Evolutionary conservation across 2,113 vertebrate species (phyloP).

Genomic region (Nymphicus hollandicus): DNA sequence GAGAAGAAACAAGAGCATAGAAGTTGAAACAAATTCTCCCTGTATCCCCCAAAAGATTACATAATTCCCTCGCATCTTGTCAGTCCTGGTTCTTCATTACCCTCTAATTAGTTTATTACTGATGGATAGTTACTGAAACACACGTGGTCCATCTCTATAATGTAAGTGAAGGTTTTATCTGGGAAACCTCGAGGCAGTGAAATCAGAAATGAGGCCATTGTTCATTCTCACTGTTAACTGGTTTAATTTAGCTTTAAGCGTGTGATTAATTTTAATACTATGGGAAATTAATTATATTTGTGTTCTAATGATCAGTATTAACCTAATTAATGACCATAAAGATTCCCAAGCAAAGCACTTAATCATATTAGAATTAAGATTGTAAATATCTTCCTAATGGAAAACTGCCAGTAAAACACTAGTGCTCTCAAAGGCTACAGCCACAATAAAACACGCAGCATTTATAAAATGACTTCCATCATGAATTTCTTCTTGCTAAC

Average conservation of each 20-base stretch:
- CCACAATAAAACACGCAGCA: not conserved
- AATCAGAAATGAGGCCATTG: not conserved
- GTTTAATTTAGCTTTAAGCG: not conserved
- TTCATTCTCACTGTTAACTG: not conserved
- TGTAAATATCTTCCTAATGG: constrained; percentile 24
- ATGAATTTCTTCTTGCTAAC: not conserved
- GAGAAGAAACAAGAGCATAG: not conserved
- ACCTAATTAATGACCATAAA: constrained; percentile 24
- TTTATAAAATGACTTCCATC: not conserved
- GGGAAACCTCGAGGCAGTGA: not conserved
- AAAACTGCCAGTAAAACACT: not conserved
- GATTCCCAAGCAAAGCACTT: constrained; percentile 1
- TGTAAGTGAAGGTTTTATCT: not conserved
- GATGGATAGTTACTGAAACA: not conserved
- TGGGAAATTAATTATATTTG: constrained; percentile 9
- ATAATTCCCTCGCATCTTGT: not conserved
- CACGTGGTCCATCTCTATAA: not conserved
- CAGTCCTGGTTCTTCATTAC: not conserved
- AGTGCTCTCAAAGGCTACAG: not conserved
- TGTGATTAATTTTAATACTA: constrained; percentile 41
- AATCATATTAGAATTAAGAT: not conserved
- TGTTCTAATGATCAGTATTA: constrained; percentile 19
- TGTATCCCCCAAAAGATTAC: not conserved
- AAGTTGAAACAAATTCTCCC: not conserved
- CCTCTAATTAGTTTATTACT: not conserved